Conservation (phyloP, 2,888 invertebrate genomes). For the Tipula lateralis region DNA sequence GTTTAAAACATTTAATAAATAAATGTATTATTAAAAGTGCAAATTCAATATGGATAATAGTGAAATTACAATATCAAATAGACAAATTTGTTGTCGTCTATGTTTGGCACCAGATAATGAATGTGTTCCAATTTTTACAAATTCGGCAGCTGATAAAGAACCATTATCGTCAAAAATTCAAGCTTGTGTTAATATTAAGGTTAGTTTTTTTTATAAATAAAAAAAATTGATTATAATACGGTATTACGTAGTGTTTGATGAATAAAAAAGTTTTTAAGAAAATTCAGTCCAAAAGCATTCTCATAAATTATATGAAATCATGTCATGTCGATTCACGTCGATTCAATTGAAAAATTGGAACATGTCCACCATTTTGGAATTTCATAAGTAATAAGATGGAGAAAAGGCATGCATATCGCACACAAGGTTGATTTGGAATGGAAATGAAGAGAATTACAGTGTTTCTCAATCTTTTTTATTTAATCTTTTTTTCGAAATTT, state of each 20-base stretch:
- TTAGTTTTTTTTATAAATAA: conserved; percentile 39
- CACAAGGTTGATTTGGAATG: conserved; percentile 31
- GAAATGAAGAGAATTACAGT: conserved; percentile 26
- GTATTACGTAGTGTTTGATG: conserved; percentile 9
- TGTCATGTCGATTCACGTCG: conserved; percentile 2
- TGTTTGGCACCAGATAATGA: conserved; percentile 49
- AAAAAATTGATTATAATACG: neutral
- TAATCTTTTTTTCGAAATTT: conserved; percentile 6
- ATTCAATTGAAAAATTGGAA: conserved; percentile 29
- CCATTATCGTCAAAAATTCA: conserved; percentile 48
- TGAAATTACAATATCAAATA: conserved; percentile 39
- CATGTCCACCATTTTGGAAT: conserved; percentile 36
- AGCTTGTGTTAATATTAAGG: conserved; percentile 49
- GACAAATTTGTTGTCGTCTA: conserved; percentile 48
- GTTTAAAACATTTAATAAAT: neutral
- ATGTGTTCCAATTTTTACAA: conserved; percentile 50
- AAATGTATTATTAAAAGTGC: conserved; percentile 25
- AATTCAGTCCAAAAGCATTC: neutral
- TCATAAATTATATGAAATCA: conserved; percentile 3
- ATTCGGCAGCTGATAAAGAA: conserved; percentile 50
- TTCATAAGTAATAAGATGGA: conserved; percentile 30
- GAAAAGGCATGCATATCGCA: conserved; percentile 27
- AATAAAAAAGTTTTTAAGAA: neutral
- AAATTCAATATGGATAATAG: conserved; percentile 36
- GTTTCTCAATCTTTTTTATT: conserved; percentile 29